Conservation (phyloP, 2,797 vertebrate species). For the Artibeus lituratus region DNA sequence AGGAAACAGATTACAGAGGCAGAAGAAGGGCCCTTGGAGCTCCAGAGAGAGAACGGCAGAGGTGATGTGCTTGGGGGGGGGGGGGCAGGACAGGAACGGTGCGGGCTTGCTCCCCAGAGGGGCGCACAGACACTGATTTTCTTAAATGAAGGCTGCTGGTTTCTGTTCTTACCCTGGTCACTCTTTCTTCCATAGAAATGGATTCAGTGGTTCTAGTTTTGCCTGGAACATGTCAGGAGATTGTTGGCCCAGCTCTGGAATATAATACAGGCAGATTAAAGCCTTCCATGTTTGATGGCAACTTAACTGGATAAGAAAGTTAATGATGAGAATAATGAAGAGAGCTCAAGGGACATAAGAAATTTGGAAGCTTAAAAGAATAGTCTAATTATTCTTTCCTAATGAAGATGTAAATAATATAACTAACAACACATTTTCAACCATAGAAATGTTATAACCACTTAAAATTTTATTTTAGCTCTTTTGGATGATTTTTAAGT, state of each 20-base stretch:
- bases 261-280: not conserved
- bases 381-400: not conserved
- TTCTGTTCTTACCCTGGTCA: not conserved
- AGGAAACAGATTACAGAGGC: not conserved
- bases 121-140: not conserved
- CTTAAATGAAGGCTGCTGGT: not conserved
- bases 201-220: not conserved
- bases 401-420: not conserved
- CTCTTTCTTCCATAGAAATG: not conserved
- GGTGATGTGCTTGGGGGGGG: too few relatives aligned
- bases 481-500: constrained; percentile 19
- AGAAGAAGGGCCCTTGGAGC: not conserved
- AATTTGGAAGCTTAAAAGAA: not conserved
- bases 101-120: not conserved
- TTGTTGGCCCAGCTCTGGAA: not conserved
- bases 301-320: not conserved
- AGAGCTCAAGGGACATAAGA: not conserved
- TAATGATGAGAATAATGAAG: not conserved
- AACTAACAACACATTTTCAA: not conserved
- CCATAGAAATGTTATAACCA: not conserved
- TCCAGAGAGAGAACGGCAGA: too few relatives aligned
- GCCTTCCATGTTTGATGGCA: not conserved
- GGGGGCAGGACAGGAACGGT: too few relatives aligned
- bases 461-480: not conserved
- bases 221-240: not conserved